These are phyloP conservation scores for Nomada fabriciana DNA, from an alignment of 2,888 invertebrate genomes.

Conservation along the genomic window DNA sequence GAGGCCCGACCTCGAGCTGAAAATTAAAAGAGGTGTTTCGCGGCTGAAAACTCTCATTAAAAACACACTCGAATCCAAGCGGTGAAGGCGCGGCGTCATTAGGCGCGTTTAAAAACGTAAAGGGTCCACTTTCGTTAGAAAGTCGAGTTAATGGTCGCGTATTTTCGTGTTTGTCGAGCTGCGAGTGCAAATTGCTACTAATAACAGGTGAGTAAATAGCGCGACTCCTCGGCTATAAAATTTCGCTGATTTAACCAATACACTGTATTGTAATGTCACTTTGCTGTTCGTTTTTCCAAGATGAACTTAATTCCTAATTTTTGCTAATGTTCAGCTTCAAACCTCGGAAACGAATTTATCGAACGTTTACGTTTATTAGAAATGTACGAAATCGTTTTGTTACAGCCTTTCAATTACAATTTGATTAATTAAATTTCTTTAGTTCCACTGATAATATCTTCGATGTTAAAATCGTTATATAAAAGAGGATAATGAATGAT, in stretches of 20 bases:
- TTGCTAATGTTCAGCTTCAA: too few relatives aligned
- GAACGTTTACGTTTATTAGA: too few relatives aligned
- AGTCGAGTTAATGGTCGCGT: slow-evolving; percentile 35
- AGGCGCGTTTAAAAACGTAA: slow-evolving; percentile 28
- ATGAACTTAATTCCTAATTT: too few relatives aligned
- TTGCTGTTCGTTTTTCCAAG: too few relatives aligned
- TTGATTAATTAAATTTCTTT: too few relatives aligned
- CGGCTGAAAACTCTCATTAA: slow-evolving; percentile 54
- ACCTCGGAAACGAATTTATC: too few relatives aligned
- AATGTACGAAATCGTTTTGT: too few relatives aligned
- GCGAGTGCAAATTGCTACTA: slow-evolving; percentile 11
- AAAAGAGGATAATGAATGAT: too few relatives aligned
- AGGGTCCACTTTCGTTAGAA: slow-evolving; percentile 34
- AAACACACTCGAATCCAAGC: slow-evolving; percentile 40
- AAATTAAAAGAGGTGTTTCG: slow-evolving; percentile 42
- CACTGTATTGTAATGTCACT: not conserved
- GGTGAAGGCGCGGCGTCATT: slow-evolving; percentile 28
- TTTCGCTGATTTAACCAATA: not conserved
- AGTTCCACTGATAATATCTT: too few relatives aligned
- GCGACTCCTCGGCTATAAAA: not conserved
- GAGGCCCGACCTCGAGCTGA: not conserved
- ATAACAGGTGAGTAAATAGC: slow-evolving; percentile 2
- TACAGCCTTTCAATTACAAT: too few relatives aligned
- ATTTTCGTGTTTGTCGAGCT: slow-evolving; percentile 8
- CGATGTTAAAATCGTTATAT: too few relatives aligned